phyloP scores from a whole-genome alignment of 2,113 vertebrate species.

The Megalops atlanticus region DNA sequence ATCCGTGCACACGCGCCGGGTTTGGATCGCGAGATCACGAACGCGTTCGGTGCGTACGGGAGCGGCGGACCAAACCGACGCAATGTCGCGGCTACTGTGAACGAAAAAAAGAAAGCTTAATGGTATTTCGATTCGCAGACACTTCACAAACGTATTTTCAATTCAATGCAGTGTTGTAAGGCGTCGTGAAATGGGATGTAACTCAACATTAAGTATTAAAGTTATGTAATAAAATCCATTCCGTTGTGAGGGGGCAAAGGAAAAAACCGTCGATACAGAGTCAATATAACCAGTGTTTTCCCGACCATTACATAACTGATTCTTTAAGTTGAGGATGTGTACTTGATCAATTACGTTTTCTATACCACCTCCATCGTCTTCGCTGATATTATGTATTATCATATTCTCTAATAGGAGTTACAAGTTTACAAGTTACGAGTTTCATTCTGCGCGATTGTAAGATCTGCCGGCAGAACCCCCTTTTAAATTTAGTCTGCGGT shows the following conservation, averaged over 20 bases:
- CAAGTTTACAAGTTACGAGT: too few species aligned
- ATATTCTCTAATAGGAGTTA: background rate
- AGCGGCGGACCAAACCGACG: background rate
- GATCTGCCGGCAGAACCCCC: too few species aligned
- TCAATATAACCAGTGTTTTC: background rate
- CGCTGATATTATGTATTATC: background rate
- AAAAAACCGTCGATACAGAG: background rate
- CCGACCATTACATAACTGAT: background rate
- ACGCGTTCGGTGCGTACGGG: background rate
- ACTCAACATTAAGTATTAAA: background rate
- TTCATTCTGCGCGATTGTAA: background rate
- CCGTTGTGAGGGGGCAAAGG: too few species aligned
- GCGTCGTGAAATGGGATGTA: background rate
- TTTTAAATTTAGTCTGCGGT: too few species aligned
- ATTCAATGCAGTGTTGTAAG: background rate
- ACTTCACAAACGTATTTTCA: background rate
- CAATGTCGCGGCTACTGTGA: background rate
- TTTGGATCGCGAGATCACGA: background rate
- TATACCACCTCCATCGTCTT: background rate
- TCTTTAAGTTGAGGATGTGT: background rate
- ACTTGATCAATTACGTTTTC: background rate
- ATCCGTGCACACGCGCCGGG: constrained; percentile 12
- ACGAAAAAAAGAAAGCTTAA: background rate
- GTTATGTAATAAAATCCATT: too few species aligned
- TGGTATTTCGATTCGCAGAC: background rate